Evolutionary conservation across 2,888 invertebrate genomes (phyloP).

Genomic region (Thymelicus acteon): DNA sequence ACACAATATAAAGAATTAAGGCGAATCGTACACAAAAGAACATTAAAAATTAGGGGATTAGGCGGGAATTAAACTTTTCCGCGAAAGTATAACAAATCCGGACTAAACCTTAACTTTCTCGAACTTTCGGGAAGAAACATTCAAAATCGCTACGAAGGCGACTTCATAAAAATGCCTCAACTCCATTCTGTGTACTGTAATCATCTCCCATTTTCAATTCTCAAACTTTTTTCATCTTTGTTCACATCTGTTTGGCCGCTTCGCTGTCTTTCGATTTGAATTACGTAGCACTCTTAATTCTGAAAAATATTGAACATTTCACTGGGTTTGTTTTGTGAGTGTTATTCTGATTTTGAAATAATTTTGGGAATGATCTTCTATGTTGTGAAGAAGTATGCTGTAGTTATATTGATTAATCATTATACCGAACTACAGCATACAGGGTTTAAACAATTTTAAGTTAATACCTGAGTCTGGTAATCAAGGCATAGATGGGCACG

Average conservation of each 20-base stretch:
- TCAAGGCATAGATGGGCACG: no score
- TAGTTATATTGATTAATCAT: no score
- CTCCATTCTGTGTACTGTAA: slow-evolving; percentile 81
- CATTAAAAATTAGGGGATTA: slow-evolving; percentile 66
- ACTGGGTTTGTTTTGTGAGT: slow-evolving; percentile 8
- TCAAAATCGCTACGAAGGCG: slow-evolving; percentile 75
- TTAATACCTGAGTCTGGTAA: no score
- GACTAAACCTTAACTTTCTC: slow-evolving; percentile 64
- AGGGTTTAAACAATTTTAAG: no score
- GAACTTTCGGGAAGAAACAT: slow-evolving; percentile 71
- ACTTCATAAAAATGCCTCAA: slow-evolving; percentile 79
- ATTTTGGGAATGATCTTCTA: no score
- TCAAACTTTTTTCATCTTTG: slow-evolving; percentile 82
- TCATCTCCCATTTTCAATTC: slow-evolving; percentile 78
- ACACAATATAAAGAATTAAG: slow-evolving; percentile 39
- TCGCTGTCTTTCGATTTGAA: slow-evolving; percentile 64
- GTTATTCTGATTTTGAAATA: background rate
- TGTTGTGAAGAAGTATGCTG: no score
- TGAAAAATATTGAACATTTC: slow-evolving; percentile 27
- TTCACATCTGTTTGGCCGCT: slow-evolving; percentile 77
- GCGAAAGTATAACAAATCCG: slow-evolving; percentile 58
- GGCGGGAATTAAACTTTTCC: slow-evolving; percentile 69
- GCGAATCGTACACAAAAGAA: slow-evolving; percentile 52
- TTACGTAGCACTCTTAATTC: slow-evolving; percentile 26
- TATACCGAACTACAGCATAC: no score